A percentile compares a stretch with the other conserved stretches of the same genome.
These are phyloP conservation scores for Deroplatys truncata DNA, from an alignment of 2,888 invertebrate species.

Conservation along the genomic window DNA sequence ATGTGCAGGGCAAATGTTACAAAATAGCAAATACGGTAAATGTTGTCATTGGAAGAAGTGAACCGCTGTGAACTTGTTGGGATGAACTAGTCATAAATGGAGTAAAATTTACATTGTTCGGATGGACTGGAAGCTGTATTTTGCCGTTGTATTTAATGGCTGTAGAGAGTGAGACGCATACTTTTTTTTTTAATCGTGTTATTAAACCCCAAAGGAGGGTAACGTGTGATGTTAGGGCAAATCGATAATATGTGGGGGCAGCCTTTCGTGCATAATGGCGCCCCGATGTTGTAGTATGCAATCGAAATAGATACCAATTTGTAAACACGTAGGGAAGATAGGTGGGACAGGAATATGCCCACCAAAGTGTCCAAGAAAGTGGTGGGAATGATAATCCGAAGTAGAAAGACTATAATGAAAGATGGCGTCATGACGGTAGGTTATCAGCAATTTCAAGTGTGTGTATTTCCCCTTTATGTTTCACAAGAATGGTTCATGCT, in stretches of 20 bases:
- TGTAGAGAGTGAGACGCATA: background rate
- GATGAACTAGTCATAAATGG: no score
- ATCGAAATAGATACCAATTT: background rate
- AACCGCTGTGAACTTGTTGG: no score
- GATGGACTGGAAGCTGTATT: background rate
- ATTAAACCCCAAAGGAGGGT: background rate
- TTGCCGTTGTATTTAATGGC: background rate
- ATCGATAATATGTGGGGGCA: background rate
- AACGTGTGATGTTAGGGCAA: background rate
- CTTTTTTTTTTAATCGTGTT: background rate
- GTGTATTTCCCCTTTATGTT: background rate
- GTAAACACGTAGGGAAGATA: background rate
- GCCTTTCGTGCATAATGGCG: background rate
- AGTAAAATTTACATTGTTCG: background rate
- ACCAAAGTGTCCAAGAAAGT: conserved; percentile 77
- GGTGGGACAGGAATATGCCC: conserved; percentile 46
- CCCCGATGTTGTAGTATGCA: background rate
- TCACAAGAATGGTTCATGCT: no score
- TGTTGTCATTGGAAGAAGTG: no score
- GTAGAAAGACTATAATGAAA: conserved; percentile 80
- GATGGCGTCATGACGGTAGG: conserved; percentile 82
- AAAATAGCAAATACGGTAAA: background rate
- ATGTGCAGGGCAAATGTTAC: background rate
- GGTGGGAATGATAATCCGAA: conserved; percentile 82
- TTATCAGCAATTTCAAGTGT: background rate